A percentile compares a stretch with the other conserved stretches of the same genome.
phyloP scores from a whole-genome alignment of 1,140 invertebrate genomes.

The Macrocentrus cingulum region DNA sequence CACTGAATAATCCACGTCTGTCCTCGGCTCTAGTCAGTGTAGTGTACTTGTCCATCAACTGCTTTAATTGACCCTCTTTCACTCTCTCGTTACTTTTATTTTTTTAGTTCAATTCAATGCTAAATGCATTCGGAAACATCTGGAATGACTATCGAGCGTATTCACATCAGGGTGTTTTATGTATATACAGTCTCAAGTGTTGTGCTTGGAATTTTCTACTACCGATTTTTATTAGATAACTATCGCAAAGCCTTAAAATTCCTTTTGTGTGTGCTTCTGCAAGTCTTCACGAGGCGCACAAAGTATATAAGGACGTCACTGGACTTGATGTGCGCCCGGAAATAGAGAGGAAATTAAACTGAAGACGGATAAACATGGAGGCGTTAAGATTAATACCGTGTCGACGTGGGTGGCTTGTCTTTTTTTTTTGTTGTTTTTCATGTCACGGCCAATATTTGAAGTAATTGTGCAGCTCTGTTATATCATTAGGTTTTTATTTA shows the following conservation, averaged over 20 bases:
- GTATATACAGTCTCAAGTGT: no score
- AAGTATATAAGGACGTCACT: slow-evolving; percentile 22
- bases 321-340: slow-evolving; percentile 31
- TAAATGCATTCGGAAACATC: no score
- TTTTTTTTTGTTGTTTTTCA: slow-evolving; percentile 3
- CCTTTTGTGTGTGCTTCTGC: no score
- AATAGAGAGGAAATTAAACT: slow-evolving; percentile 55
- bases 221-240: neutral
- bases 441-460: neutral
- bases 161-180: no score
- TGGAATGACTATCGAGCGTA: no score
- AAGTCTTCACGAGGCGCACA: no score
- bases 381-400: slow-evolving; percentile 41
- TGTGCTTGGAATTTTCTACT: no score
- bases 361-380: slow-evolving; percentile 51
- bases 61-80: slow-evolving; percentile 16
- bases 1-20: slow-evolving; percentile 1
- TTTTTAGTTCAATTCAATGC: no score
- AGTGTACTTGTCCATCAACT: neutral
- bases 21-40: neutral
- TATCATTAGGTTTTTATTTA: no score
- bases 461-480: no score
- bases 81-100: neutral
- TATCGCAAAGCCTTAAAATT: no score
- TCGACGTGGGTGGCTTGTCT: slow-evolving; percentile 32